These are phyloP conservation scores for Brassicogethes aeneus DNA, from an alignment of 2,888 invertebrate species.

Conservation along the genomic window DNA sequence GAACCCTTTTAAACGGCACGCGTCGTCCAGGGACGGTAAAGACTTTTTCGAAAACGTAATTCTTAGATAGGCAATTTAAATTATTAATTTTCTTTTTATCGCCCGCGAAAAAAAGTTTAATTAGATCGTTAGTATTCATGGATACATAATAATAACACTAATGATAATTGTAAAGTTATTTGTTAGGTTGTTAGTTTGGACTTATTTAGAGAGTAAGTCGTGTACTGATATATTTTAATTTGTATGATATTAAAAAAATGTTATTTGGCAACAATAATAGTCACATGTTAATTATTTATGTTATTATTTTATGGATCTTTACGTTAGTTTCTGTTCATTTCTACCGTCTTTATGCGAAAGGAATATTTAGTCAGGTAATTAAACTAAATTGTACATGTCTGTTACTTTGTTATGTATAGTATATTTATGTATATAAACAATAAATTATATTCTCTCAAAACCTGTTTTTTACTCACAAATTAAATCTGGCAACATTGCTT, in stretches of 20 bases:
- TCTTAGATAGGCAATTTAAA: constrained; percentile 26
- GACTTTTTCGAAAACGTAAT: constrained; percentile 40
- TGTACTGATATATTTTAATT: constrained; percentile 13
- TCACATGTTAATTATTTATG: constrained; percentile 3
- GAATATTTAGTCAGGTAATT: too few relatives aligned
- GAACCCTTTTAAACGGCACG: constrained; percentile 65
- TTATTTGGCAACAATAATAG: constrained; percentile 9
- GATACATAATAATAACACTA: neutral
- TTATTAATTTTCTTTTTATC: too few relatives aligned
- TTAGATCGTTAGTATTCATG: too few relatives aligned
- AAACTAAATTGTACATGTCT: constrained; percentile 5
- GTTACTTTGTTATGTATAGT: constrained; percentile 13
- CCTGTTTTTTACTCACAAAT: neutral
- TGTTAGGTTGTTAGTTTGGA: constrained; percentile 1
- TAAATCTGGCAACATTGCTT: too few relatives aligned
- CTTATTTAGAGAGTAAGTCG: constrained; percentile 10
- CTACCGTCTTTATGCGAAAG: too few relatives aligned
- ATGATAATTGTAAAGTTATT: neutral
- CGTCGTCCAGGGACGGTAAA: constrained; percentile 47
- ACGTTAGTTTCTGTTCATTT: neutral
- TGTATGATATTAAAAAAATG: constrained; percentile 5
- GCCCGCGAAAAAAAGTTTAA: too few relatives aligned
- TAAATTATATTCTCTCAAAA: constrained; percentile 8
- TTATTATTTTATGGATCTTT: constrained; percentile 2
- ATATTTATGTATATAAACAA: constrained; percentile 12